Evolutionary conservation across 2,113 vertebrate genomes (phyloP).

Genomic region (Amphilophus citrinellus): DNA sequence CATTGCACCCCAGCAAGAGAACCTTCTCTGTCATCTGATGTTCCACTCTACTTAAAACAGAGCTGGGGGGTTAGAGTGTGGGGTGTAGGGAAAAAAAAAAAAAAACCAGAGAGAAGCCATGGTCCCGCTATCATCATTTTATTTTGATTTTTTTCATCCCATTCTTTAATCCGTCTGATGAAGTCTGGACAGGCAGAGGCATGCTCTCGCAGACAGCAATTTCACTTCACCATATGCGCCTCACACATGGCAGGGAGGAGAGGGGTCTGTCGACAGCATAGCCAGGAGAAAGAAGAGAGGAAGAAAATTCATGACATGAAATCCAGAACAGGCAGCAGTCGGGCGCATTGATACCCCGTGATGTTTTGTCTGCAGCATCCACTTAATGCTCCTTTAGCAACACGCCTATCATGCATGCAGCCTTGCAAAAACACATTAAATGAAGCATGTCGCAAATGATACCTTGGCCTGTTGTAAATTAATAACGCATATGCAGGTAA

Average conservation of each 20-base stretch:
- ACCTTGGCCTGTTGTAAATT: constrained; percentile 13
- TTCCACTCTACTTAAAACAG: constrained; percentile 85
- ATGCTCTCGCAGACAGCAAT: constrained; percentile 99
- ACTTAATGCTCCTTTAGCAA: constrained; percentile 34
- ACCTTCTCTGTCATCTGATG: constrained; percentile 89
- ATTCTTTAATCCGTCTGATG: constrained; percentile 99
- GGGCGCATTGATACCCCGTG: constrained; percentile 46
- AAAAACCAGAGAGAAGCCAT: constrained; percentile 68
- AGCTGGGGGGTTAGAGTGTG: constrained; percentile 75
- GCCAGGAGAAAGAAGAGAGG: constrained; percentile 81
- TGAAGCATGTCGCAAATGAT: constrained; percentile 29
- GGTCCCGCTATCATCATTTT: constrained; percentile 84
- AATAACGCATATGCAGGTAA: constrained; percentile 68
- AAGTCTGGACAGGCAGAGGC: constrained; percentile 99
- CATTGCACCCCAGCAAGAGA: constrained; percentile 66
- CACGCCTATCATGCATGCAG: constrained; percentile 17
- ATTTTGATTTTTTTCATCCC: constrained; percentile 92
- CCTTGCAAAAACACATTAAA: neutral
- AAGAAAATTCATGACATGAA: constrained; percentile 75
- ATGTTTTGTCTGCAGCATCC: constrained; percentile 46
- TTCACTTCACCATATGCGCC: constrained; percentile 97
- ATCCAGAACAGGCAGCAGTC: constrained; percentile 64
- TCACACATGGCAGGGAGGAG: constrained; percentile 93
- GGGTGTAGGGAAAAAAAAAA: constrained; percentile 51
- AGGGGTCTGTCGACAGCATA: constrained; percentile 94